These are phyloP conservation scores for Sinocyclocheilus maitianheensis DNA, from an alignment of 2,113 vertebrate species.

Conservation along the genomic window DNA sequence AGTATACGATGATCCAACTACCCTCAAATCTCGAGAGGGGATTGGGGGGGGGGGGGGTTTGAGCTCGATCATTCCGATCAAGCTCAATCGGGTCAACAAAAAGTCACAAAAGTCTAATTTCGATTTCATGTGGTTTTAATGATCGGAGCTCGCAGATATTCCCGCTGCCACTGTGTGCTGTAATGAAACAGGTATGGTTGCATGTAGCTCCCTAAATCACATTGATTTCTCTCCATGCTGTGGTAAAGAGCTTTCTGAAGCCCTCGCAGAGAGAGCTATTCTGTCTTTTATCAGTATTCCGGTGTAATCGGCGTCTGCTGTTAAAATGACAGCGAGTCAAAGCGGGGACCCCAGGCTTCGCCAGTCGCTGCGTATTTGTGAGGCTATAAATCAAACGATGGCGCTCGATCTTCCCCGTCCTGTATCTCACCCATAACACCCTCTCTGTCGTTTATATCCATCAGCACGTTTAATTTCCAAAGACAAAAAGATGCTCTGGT, in stretches of 20 bases:
- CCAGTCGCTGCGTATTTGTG: slow-evolving; percentile 71
- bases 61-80: too few relatives aligned
- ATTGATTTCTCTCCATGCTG: slow-evolving; percentile 21
- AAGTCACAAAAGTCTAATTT: not conserved
- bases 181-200: not conserved
- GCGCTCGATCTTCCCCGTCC: slow-evolving; percentile 36
- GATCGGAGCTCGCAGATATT: not conserved
- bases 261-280: slow-evolving; percentile 49
- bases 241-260: slow-evolving; percentile 50
- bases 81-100: too few relatives aligned
- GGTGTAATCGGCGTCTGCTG: slow-evolving; percentile 58
- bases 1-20: not conserved
- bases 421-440: slow-evolving; percentile 8
- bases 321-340: slow-evolving; percentile 63
- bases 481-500: not conserved
- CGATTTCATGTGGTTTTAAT: not conserved
- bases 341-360: slow-evolving; percentile 62
- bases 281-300: slow-evolving; percentile 44
- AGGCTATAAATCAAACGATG: slow-evolving; percentile 69
- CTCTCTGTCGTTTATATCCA: not conserved
- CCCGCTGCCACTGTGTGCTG: not conserved
- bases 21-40: not conserved
- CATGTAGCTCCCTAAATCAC: slow-evolving; percentile 22
- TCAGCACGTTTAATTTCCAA: slow-evolving; percentile 3
- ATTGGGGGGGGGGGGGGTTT: too few relatives aligned